Percentiles rank a stretch among this genome's conserved stretches.
Conservation (phyloP, 2,797 vertebrate genomes). For the Toxotes lorentzi region DNA sequence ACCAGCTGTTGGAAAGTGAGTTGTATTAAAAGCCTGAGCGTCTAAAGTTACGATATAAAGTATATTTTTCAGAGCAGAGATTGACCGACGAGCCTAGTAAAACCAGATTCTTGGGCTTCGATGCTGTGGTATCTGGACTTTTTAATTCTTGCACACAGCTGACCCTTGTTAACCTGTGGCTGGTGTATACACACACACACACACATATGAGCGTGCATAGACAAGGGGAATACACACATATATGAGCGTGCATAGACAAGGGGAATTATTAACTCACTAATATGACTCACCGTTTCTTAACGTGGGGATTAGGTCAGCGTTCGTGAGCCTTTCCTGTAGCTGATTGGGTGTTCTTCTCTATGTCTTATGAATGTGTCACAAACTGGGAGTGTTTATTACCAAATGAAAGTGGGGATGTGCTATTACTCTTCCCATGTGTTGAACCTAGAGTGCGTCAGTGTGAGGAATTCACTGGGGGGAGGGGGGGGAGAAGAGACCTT, state of each 20-base stretch:
- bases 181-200: conserved; percentile 23
- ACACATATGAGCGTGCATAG: conserved; percentile 31
- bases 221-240: conserved; percentile 10
- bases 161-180: background rate
- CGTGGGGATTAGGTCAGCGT: conserved; percentile 5
- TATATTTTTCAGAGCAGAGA: background rate
- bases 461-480: conserved; percentile 36
- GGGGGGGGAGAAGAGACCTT: background rate
- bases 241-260: too few species aligned
- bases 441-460: conserved; percentile 40
- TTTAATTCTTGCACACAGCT: background rate
- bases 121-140: conserved; percentile 2
- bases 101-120: conserved; percentile 6
- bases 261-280: too few species aligned
- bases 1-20: conserved; percentile 29
- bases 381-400: conserved; percentile 22
- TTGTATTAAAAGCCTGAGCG: conserved; percentile 16
- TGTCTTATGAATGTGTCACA: conserved; percentile 12
- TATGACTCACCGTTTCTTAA: too few species aligned
- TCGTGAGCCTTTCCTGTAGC: background rate
- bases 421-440: conserved; percentile 56
- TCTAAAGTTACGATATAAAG: background rate
- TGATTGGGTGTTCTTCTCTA: conserved; percentile 9
- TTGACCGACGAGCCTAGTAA: background rate
- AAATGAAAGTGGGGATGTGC: conserved; percentile 55